Conservation (phyloP, 2,888 invertebrate genomes). For the Microctonus brassicae region DNA sequence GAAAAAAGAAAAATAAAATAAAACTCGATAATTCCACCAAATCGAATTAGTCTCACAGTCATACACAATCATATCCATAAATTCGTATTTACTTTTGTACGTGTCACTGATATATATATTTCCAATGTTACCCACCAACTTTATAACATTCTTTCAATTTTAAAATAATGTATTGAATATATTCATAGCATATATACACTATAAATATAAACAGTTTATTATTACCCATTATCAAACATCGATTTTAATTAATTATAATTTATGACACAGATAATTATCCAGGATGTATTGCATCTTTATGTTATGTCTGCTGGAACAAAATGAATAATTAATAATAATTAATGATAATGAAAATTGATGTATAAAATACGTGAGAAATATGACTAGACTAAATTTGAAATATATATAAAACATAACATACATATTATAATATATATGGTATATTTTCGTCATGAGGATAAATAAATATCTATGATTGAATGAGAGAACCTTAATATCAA, state of each 20-base stretch:
- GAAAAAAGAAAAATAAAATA: conserved; percentile 12
- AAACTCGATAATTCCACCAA: conserved; percentile 14
- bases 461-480: neutral
- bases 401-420: no score
- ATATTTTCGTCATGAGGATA: conserved; percentile 3
- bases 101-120: neutral
- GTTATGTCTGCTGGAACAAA: neutral
- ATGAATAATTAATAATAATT: conserved; percentile 18
- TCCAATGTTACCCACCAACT: neutral
- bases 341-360: conserved; percentile 27
- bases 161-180: no score
- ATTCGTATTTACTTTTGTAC: neutral
- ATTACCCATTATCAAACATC: neutral
- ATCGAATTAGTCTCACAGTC: conserved; percentile 6
- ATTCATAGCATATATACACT: no score
- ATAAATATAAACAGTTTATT: no score
- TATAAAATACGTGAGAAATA: neutral
- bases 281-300: no score
- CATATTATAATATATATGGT: no score
- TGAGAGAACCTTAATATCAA: neutral
- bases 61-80: neutral
- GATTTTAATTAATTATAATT: neutral
- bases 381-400: no score
- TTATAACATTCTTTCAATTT: conserved; percentile 20
- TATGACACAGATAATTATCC: neutral